These are phyloP conservation scores for Epistrophe eligans DNA, from an alignment of 2,888 invertebrate species.

Conservation along the genomic window DNA sequence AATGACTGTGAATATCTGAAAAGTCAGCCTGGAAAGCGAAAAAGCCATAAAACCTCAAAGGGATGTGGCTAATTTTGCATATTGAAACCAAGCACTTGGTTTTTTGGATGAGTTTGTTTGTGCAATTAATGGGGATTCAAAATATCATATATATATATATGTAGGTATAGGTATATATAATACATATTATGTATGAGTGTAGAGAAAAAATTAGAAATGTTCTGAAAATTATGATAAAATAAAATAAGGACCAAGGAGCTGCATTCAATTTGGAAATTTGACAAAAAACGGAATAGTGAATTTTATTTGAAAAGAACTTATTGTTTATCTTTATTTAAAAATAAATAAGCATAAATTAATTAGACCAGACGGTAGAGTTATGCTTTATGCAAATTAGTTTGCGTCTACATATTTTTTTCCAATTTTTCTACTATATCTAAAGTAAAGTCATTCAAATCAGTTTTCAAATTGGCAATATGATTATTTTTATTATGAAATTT, in stretches of 20 bases:
- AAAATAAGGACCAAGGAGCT: background rate
- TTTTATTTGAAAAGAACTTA: background rate
- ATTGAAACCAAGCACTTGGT: constrained; percentile 56
- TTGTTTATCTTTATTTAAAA: background rate
- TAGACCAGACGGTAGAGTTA: background rate
- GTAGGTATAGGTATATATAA: background rate
- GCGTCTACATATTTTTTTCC: background rate
- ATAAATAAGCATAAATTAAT: background rate
- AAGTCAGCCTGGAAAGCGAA: constrained; percentile 52
- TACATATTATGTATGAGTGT: background rate
- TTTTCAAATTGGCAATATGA: too few species aligned
- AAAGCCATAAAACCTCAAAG: constrained; percentile 69
- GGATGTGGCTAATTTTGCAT: constrained; percentile 73
- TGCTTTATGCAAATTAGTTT: background rate
- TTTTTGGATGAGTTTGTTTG: constrained; percentile 4
- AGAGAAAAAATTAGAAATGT: background rate
- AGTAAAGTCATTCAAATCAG: too few species aligned
- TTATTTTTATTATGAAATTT: too few species aligned
- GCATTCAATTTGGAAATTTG: background rate
- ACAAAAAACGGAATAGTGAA: background rate
- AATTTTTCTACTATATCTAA: too few species aligned
- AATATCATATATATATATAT: background rate
- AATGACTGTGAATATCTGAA: constrained; percentile 37
- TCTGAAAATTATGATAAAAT: background rate
- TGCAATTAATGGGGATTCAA: background rate